Evolutionary conservation across 1,140 invertebrate species (phyloP), one percentile per base, ranked within the genome.

Genomic region (Atta cephalotes): DNA sequence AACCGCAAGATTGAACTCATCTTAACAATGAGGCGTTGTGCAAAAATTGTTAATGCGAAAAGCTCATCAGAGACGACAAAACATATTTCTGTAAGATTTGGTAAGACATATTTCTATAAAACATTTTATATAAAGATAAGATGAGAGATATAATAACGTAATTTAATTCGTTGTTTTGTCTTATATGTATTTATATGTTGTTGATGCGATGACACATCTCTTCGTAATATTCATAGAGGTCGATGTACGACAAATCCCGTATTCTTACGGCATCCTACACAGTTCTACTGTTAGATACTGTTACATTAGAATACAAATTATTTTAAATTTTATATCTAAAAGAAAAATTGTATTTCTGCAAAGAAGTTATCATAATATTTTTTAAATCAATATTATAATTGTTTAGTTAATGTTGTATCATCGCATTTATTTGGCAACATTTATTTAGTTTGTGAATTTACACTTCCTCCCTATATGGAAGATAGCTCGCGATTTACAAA

Each of bases 171-270:
- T 58, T 35, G 1, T n/a, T 56, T 35, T 21, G 2, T 31, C 16
- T n/a, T 14, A 25, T n/a, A 45, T 39, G 0, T 39, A 39, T 39
- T 39, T 39, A 39, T 39, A 45, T 45, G 9, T 45, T 45, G 39
- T 70, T 25, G 1, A 63, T 14, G 28, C 3, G 35, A 39, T 80
- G n/a, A 31, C 28, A 14, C 12, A 35, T 66, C 28, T 68, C 12
- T 53, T 80, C 66, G 12, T 65, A 51, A 66, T 66, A 68, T 80
- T 51, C 28, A 18, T 12, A 51, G 31, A 80, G n/a, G n/a, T 66
- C 18, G 25, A 66, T 16, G 25, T 39, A 53, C 28, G n/a, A 14
- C 2, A 31, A 53, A 68, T 68, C 14, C 14, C 10, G 21, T 51
- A 31, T 79, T 65, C 62, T 66, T 31, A 45, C 28, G 14, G 31